These are phyloP conservation scores for Pantherophis vulpinus DNA, from an alignment of 2,797 vertebrate genomes.

Conservation along the genomic window DNA sequence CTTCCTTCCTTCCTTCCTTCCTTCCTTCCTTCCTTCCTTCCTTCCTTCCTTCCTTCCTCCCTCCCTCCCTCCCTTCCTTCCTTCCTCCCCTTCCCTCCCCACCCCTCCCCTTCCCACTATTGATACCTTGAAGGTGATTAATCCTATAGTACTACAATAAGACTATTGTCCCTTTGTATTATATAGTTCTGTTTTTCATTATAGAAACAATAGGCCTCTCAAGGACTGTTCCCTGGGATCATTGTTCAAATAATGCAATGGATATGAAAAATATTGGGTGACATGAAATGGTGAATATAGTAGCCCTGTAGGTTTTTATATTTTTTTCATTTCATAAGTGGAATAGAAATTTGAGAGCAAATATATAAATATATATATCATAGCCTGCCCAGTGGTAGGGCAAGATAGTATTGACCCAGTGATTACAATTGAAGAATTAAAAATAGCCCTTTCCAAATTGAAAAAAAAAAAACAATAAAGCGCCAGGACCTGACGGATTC, in stretches of 20 bases:
- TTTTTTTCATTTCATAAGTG: neutral
- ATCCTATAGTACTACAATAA: neutral
- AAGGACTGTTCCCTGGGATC: neutral
- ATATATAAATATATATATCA: no score
- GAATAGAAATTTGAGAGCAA: neutral
- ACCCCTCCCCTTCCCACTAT: no score
- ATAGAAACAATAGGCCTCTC: neutral
- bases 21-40: no score
- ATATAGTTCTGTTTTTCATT: neutral
- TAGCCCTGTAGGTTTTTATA: neutral
- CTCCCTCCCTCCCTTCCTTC: no score
- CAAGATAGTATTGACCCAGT: neutral
- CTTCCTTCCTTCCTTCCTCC: no score
- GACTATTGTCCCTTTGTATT: neutral
- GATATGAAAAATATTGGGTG: neutral
- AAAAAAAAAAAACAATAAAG: no score
- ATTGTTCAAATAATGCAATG: neutral
- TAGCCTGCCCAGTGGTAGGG: neutral
- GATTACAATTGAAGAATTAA: no score
- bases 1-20: no score
- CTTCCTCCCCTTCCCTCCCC: no score
- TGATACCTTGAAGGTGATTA: neutral
- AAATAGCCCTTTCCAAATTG: no score
- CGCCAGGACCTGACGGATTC: no score
- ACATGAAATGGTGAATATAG: neutral